Evolutionary conservation across 2,113 vertebrate species (phyloP).

Genomic region (Bos javanicus): DNA sequence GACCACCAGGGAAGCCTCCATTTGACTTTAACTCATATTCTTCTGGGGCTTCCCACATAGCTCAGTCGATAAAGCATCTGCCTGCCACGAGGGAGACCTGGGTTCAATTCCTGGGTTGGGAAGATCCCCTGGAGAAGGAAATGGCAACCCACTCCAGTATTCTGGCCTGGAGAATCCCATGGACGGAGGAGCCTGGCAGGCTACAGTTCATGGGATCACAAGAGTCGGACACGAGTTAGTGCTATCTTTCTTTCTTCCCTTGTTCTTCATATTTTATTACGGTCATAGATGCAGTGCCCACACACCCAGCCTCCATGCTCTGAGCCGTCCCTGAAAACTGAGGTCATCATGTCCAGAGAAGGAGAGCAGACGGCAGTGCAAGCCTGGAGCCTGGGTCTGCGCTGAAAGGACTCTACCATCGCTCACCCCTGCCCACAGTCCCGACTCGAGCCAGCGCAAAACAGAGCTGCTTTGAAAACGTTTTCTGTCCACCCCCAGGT

Average conservation of each 20-base stretch:
- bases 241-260: background rate
- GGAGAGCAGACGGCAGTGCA: fast-evolving
- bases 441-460: background rate
- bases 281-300: background rate
- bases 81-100: background rate
- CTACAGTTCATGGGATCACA: background rate
- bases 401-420: fast-evolving
- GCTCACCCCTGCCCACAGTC: background rate
- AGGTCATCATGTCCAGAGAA: background rate
- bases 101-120: background rate
- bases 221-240: background rate
- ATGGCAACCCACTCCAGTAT: background rate
- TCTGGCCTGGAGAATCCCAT: background rate
- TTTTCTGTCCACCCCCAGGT: background rate
- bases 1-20: background rate
- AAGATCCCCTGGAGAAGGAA: background rate
- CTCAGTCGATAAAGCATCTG: background rate
- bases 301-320: background rate
- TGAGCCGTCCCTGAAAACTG: background rate
- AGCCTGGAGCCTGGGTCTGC: background rate
- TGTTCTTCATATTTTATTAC: background rate
- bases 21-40: background rate
- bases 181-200: background rate
- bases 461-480: background rate
- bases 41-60: background rate